These are phyloP conservation scores for Falco naumanni DNA, from an alignment of 2,797 vertebrate genomes.

Conservation along the genomic window DNA sequence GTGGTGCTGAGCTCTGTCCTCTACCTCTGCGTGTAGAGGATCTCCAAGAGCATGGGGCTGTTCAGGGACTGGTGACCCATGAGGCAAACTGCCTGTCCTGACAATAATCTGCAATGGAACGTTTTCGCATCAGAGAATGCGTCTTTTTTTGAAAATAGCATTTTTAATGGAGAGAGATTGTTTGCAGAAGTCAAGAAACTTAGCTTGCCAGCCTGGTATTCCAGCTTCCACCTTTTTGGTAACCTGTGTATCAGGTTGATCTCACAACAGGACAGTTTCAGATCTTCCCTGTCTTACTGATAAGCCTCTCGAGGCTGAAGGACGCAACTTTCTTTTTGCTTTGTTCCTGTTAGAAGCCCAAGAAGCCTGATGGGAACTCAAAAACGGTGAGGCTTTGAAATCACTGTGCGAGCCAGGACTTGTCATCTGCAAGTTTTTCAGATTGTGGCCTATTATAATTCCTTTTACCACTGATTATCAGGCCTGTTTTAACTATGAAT, in stretches of 20 bases:
- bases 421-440: background rate
- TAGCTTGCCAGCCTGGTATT: background rate
- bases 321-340: background rate
- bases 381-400: background rate
- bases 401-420: background rate
- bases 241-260: background rate
- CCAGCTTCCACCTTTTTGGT: background rate
- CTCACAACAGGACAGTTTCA: background rate
- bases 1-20: background rate
- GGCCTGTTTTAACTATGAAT: background rate
- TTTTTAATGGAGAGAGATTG: background rate
- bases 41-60: background rate
- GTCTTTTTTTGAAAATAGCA: background rate
- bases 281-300: background rate
- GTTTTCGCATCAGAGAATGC: background rate
- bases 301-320: background rate
- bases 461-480: background rate
- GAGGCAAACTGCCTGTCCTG: background rate
- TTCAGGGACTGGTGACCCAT: background rate
- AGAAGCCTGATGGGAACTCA: background rate
- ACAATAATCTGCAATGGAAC: background rate
- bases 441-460: background rate
- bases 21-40: background rate
- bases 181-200: background rate
- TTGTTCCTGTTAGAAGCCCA: background rate